Base-by-base conservation (phyloP, 2,888 invertebrate genomes). In the Apodemia duryi region DNA sequence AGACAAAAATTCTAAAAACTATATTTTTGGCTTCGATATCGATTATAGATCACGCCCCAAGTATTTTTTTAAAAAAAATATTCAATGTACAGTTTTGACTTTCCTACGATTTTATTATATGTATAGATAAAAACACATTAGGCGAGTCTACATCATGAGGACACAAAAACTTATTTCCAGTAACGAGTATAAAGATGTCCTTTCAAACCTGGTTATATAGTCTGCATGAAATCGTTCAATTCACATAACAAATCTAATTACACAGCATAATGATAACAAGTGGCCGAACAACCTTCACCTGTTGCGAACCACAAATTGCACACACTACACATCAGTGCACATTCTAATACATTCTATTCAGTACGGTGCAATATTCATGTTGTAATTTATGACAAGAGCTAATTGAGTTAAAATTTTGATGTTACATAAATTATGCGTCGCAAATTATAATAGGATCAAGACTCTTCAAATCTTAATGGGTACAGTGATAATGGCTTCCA, bases 291-390 rank as follows among this genome's bases (percentile, higher is more conserved):
- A 65, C 70, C 69, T 69, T 70, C 70, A 67, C 66, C 69, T 63
- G 66, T 65, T 52, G 61, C 62, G 49, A 49, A 67, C 67, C 52
- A 57, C 49, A 49, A 35, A 62, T 65, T 68, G 66, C 66, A 63
- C 64, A 49, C 6, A 49, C n/a, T 65, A 54, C 63, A 61, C 64
- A 63, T 60, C 63, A 63, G 63, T 66, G 66, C 67, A 65, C 66
- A 66, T 67, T 68, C 66, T 64, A 66, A 69, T 61, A 70, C 69
- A 69, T 70, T 70, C 69, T 70, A 69, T 49, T 49, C 69, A 65
- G 62, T 66, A 61, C 67, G 64, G 63, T 66, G 63, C 65, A 66
- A 65, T 65, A 38, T 52, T 35, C 43, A 62, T 65, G 65, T 65
- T 51, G 62, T 57, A 63, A 68, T 28, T 32, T 57, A 57, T 54